Evolutionary conservation across 1,140 invertebrate species (phyloP).

Genomic region (Triops cancriformis): DNA sequence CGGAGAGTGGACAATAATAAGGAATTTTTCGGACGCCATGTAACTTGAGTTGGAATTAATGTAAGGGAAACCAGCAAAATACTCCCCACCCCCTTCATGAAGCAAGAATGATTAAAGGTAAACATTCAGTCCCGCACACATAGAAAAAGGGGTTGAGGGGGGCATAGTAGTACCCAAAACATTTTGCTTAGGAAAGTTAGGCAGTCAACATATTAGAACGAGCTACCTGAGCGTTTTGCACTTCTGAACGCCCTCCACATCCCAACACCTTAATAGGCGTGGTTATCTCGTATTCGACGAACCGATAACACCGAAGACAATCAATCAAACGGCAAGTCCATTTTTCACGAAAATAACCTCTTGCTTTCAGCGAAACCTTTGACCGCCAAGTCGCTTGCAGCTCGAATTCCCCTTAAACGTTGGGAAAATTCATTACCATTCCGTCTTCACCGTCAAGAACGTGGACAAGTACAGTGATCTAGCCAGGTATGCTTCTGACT

Average conservation of each 20-base stretch:
- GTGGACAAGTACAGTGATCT: background rate
- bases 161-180: background rate
- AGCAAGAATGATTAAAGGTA: no score
- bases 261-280: background rate
- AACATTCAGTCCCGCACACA: no score
- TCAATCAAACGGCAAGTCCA: constrained; percentile 3
- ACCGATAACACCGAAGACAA: background rate
- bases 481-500: background rate
- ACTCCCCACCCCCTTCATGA: no score
- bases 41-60: no score
- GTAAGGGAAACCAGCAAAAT: no score
- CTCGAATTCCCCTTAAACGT: background rate
- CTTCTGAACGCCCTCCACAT: background rate
- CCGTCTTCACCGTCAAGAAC: background rate
- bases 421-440: background rate
- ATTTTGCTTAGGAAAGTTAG: background rate
- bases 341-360: constrained; percentile 7
- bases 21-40: no score
- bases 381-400: background rate
- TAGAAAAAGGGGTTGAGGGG: background rate
- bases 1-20: no score
- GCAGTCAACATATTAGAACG: background rate
- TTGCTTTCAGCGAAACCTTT: background rate
- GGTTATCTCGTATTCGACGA: background rate
- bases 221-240: background rate